Base-by-base conservation (phyloP, 1,140 invertebrate genomes). In the Zaprionus ghesquierei region DNA sequence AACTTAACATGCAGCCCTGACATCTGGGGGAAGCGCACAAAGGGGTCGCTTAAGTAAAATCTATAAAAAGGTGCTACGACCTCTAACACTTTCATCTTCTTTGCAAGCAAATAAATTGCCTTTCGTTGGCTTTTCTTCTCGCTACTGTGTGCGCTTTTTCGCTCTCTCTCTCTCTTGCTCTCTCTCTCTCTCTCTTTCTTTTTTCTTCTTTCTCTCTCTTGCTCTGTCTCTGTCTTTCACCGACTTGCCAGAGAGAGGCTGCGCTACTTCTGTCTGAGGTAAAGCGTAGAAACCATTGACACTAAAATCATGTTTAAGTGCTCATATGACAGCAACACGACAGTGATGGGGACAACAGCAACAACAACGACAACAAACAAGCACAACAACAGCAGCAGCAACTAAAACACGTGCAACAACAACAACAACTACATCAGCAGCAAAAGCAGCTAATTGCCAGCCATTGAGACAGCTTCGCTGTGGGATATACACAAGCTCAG, bases 301-400 rank as follows among this genome's bases (percentile, higher is more conserved):
- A 90, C 90, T 90, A 90, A 90, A 90, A 87, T 90, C 87, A 90
- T 87, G 87, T 81, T 87, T 90, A 90, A 90, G 87, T 89, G 79
- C 87, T 90, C 69, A 84, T 77, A 65, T 89, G 80, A 70, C 76
- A 77, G 79, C 84, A 89, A 79, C 79, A 69, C 79, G 79, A 87
- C 82, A 73, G 64, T 38, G 65, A 58, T 44, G 66, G 77, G 66
- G 60, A 63, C 74, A 62, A 29, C 25, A 66, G 4, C 49, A 53
- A 22, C 22, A 53, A 25, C 25, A 66, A 4, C 49, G 46, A 22
- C 22, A 53, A 25, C 41, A 29, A 49, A 5, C 59, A 53, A n/a
- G 38, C 44, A 22, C 33, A 71, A n/a, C 50, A 56, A 10, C 60
- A 31, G 1, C 44, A 51, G 18, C 49, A 61, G 12, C 64, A 59